These are phyloP conservation scores for Campaea margaritaria DNA, from an alignment of 2,888 invertebrate genomes.

Conservation along the genomic window DNA sequence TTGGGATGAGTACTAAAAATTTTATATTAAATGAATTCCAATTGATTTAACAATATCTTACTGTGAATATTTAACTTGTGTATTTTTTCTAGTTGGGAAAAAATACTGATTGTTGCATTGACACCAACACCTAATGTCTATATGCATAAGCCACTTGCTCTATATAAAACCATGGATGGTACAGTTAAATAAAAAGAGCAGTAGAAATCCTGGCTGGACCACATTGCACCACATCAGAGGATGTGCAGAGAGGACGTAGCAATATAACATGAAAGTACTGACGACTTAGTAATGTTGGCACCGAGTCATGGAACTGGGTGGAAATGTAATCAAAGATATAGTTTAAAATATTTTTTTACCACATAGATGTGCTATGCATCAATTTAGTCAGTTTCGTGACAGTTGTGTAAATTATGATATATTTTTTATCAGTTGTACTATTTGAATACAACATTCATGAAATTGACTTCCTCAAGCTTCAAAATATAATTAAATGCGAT, in stretches of 20 bases:
- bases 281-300: slow-evolving; percentile 70
- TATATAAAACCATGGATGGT: slow-evolving; percentile 73
- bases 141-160: slow-evolving; percentile 38
- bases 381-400: slow-evolving; percentile 66
- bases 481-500: slow-evolving; percentile 38
- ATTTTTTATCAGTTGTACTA: slow-evolving; percentile 12
- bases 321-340: slow-evolving; percentile 83
- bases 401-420: slow-evolving; percentile 44
- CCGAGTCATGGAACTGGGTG: slow-evolving; percentile 69
- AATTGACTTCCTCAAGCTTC: slow-evolving; percentile 58
- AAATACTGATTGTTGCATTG: slow-evolving; percentile 38
- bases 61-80: slow-evolving; percentile 29
- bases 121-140: slow-evolving; percentile 43
- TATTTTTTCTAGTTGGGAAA: slow-evolving; percentile 64
- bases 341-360: slow-evolving; percentile 63
- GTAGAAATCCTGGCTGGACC: slow-evolving; percentile 41
- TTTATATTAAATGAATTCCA: not conserved
- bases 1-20: slow-evolving; percentile 40
- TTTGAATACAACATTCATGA: slow-evolving; percentile 55
- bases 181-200: slow-evolving; percentile 66
- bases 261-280: slow-evolving; percentile 66
- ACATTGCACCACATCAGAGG: slow-evolving; percentile 43
- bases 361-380: slow-evolving; percentile 46
- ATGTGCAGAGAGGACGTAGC: slow-evolving; percentile 56
- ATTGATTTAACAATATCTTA: not conserved